These are phyloP conservation scores for Micromussa lordhowensis DNA, from an alignment of 92 coral and sea anemone genomes.

Conservation along the genomic window DNA sequence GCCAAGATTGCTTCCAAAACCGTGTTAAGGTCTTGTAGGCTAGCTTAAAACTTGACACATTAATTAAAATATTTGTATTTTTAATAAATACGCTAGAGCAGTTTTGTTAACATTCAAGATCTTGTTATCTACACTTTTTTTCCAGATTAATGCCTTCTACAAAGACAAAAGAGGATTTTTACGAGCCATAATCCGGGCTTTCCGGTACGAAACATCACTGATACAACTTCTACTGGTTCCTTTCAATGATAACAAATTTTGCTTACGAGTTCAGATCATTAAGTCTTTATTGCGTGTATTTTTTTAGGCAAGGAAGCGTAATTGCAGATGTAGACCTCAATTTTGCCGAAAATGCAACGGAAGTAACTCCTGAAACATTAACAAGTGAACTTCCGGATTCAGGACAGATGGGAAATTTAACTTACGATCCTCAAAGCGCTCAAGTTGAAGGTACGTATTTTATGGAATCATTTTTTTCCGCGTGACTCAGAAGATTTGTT, in stretches of 20 bases:
- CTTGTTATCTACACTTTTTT: not conserved
- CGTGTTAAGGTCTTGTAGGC: too few relatives aligned
- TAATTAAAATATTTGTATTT: too few relatives aligned
- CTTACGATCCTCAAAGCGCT: constrained; percentile 39
- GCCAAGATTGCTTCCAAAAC: too few relatives aligned
- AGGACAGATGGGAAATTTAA: constrained; percentile 53
- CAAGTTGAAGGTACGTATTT: constrained; percentile 49
- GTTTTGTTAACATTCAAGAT: not conserved
- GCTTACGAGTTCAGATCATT: not conserved
- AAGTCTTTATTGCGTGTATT: not conserved
- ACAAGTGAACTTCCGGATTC: constrained; percentile 13
- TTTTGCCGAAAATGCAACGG: constrained; percentile 65
- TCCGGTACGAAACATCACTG: constrained; percentile 1
- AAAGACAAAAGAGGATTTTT: not conserved
- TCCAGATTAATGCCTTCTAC: not conserved
- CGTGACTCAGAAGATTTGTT: too few relatives aligned
- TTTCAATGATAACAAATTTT: not conserved
- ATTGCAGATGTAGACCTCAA: constrained; percentile 61
- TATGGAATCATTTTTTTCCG: too few relatives aligned
- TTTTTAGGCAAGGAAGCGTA: constrained; percentile 71
- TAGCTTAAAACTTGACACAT: too few relatives aligned
- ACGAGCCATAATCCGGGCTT: not conserved
- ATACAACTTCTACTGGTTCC: not conserved
- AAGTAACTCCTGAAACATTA: constrained; percentile 44
- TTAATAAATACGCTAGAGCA: not conserved